Base-by-base conservation (phyloP, 2,113 vertebrate genomes). In the Zootoca vivipara region DNA sequence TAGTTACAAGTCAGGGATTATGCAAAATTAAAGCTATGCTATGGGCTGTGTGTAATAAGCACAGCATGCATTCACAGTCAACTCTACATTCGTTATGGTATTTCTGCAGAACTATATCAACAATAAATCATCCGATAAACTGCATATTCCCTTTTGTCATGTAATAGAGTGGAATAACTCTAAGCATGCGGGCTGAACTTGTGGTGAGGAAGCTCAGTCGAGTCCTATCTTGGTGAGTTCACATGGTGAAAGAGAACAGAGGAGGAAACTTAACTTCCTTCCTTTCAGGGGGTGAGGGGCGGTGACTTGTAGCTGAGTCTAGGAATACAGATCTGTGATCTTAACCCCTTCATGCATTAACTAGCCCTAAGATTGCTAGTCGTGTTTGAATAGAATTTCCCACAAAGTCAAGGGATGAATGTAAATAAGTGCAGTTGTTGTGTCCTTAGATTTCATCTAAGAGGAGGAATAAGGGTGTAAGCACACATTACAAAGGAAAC, bases 111-210 rank as follows among this genome's bases (percentile, higher is more conserved):
- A 10, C 40, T 70, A 90, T 90, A 90, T 74, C n/a, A 89, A 90
- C 82, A 87, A 90, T 93, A 93, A 85, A 87, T 75, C 74, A 91
- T 87, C 58, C 35, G 58, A 35, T 86, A 78, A 83, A 85, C 64
- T 62, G 24, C 56, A 90, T 84, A 82, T 80, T 89, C 74, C 65
- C n/a, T 92, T 94, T 78, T 90, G 86, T 89, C 58, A 85, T 83
- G 2, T 64, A 90, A 64, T 13, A 83, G 56, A 87, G 78, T 73
- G 78, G 78, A 89, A 52, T 52, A 52, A 52, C 46, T 52, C 46
- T 12, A 52, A 2, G 46, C 46, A 52, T 52, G 46, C 9, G 9
- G 46, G 46, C 46, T 10, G 46, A 46, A 0, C 46, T 46, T 46
- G 46, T 52, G 46, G 46, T 52, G 46, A 52, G 46, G 46, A 52